Evolutionary conservation across 2,113 vertebrate genomes (phyloP), one percentile per base, ranked within the genome.

Genomic region (Rhizomys pruinosus): DNA sequence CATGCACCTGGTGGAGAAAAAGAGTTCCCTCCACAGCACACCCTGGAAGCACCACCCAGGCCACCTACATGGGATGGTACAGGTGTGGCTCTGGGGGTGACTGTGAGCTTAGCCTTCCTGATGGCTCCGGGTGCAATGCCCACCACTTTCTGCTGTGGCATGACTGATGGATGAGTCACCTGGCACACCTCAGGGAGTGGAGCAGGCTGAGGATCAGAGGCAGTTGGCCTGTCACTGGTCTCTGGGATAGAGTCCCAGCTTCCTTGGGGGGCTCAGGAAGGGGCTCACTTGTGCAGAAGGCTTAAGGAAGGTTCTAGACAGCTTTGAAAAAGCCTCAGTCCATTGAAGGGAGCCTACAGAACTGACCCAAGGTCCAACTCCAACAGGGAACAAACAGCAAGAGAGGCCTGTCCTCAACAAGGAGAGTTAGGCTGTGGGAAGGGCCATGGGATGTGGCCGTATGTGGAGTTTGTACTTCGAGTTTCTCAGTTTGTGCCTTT

Each of bases 101-200:
- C 32, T 63, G 39, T 17, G 10, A 9, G 22, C 32, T 84, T 47
- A 29, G 32, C 1, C 1, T 64, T 77, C 87, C 63, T 52, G 39
- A 52, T 2, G 0, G 69, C 23, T 55, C 84, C 87, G 86, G 87
- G 66, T 64, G 34, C 64, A 59, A 4, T 17, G 19, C 8, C 2
- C 84, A 19, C 52, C n/a, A 0, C 79, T 82, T 82, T 92, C 13
- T 22, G 12, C 34, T 79, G 81, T 5, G 23, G 5, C 82, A 72
- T 90, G 79, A 39, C 39, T 57, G 42, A 42, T 6, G 0, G 19
- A 37, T 90, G 79, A 95, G n/a, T 95, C 94, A 95, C 39, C 10
- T 39, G 1, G 9, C 74, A 20, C 74, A 32, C 39, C 25, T 57
- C n/a, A 47, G 32, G 15, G 74, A 77, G 23, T 20, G 39, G 34